Conservation (phyloP, 2,797 vertebrate genomes). For the Podargus strigoides region DNA sequence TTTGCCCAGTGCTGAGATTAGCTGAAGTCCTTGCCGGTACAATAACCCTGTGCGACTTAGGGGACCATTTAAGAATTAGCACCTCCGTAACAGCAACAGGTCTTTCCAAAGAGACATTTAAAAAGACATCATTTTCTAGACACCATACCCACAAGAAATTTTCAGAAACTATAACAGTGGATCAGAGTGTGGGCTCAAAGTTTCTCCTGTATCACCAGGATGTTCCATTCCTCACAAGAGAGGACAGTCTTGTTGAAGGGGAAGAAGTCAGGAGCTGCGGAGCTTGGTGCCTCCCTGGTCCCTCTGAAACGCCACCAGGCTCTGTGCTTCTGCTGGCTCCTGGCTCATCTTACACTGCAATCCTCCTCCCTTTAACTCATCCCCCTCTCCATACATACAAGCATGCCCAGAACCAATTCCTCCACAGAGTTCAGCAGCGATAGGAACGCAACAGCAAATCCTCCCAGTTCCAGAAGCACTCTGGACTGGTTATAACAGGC, state of each 20-base stretch:
- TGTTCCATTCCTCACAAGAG: not conserved
- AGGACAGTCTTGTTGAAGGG: not conserved
- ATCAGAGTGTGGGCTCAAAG: not conserved
- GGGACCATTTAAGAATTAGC: too few relatives aligned
- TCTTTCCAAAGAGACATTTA: not conserved
- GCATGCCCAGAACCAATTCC: not conserved
- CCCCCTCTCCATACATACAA: not conserved
- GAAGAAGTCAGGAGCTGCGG: not conserved
- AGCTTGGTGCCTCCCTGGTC: not conserved
- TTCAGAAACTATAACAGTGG: not conserved
- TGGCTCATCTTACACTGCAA: rapidly evolving
- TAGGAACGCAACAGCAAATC: not conserved
- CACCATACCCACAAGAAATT: not conserved
- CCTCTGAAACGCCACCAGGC: not conserved
- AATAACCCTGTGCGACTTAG: too few relatives aligned
- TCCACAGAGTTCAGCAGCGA: not conserved
- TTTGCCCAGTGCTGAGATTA: too few relatives aligned
- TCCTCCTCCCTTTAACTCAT: not conserved
- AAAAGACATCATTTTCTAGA: not conserved
- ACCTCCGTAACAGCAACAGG: not conserved
- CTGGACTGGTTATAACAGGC: not conserved
- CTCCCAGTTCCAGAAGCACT: not conserved
- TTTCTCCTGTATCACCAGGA: not conserved
- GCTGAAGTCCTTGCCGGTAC: too few relatives aligned
- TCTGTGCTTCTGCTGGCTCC: not conserved